A percentile compares a stretch with the other conserved stretches of the same genome.
Evolutionary conservation across 2,113 vertebrate species (phyloP).

Genomic region (Atherinomorus stipes): DNA sequence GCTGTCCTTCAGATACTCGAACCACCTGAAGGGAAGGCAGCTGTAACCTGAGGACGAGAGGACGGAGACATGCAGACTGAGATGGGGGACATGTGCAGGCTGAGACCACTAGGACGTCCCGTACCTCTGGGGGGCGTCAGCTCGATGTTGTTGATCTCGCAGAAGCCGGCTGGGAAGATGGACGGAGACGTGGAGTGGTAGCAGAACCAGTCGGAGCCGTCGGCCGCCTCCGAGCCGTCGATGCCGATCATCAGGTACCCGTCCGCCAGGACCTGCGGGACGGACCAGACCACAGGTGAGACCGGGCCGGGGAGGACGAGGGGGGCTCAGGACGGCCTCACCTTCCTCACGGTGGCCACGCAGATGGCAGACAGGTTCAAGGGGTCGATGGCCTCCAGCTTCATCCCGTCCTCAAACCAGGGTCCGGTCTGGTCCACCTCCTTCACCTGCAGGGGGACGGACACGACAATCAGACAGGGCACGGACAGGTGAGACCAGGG

Average conservation of each 20-base stretch:
- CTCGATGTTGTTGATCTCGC: constrained; percentile 98
- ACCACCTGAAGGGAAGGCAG: constrained; percentile 97
- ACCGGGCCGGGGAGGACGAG: too few species aligned
- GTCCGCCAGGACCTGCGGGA: constrained; percentile 90
- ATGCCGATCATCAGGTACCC: constrained; percentile 98
- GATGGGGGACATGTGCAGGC: too few species aligned
- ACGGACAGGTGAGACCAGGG: too few species aligned
- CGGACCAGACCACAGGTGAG: neutral
- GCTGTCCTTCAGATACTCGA: constrained; percentile 97
- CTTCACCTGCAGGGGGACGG: constrained; percentile 85
- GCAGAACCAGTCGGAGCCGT: constrained; percentile 98
- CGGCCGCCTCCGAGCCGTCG: constrained; percentile 95
- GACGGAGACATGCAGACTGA: too few species aligned
- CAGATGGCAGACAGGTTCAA: constrained; percentile 98
- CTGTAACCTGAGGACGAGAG: constrained; percentile 86
- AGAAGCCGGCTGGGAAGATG: constrained; percentile 97
- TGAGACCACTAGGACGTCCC: too few species aligned
- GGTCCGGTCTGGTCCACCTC: constrained; percentile 91
- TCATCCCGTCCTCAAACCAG: constrained; percentile 98
- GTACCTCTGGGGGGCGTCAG: constrained; percentile 96
- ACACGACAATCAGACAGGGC: too few species aligned
- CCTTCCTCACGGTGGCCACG: constrained; percentile 96
- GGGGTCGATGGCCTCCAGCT: constrained; percentile 96
- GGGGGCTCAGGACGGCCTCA: constrained; percentile 67
- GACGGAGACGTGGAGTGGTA: constrained; percentile 96